phyloP scores from a whole-genome alignment of 2,113 vertebrate species.

The Arenaria interpres region DNA sequence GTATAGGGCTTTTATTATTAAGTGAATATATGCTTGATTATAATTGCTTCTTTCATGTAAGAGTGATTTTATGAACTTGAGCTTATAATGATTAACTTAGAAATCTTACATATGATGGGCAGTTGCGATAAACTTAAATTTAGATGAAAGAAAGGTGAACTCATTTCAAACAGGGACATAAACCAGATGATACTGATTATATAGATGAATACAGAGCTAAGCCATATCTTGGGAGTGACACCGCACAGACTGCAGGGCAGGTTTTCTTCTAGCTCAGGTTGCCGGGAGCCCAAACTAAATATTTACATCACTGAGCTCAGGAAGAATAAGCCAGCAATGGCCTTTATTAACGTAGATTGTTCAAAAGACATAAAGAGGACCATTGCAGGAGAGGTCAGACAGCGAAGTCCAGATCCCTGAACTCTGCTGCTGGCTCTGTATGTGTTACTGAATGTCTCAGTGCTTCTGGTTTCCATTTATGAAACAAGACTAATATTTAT shows the following conservation, averaged over 20 bases:
- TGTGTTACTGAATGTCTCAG: background rate
- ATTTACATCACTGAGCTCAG: background rate
- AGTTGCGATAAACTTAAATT: conserved; percentile 13
- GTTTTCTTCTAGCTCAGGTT: background rate
- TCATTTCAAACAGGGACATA: background rate
- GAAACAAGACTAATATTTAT: background rate
- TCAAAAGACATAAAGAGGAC: background rate
- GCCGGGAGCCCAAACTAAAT: background rate
- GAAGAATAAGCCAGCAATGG: background rate
- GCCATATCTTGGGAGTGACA: background rate
- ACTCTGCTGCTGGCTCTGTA: background rate
- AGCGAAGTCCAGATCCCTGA: background rate
- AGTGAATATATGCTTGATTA: conserved; percentile 5
- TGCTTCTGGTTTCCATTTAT: conserved; percentile 7
- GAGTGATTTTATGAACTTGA: conserved; percentile 37
- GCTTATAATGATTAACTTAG: conserved; percentile 34
- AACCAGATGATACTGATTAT: background rate
- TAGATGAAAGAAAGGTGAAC: background rate
- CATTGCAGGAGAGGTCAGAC: background rate
- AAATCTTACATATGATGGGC: background rate
- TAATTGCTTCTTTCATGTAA: conserved; percentile 44
- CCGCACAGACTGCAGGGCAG: background rate
- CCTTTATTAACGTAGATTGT: background rate
- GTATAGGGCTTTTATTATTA: conserved; percentile 20
- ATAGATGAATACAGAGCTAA: background rate